These are phyloP conservation scores for Shargacucullia verbasci DNA, from an alignment of 2,888 invertebrate genomes.

Conservation along the genomic window DNA sequence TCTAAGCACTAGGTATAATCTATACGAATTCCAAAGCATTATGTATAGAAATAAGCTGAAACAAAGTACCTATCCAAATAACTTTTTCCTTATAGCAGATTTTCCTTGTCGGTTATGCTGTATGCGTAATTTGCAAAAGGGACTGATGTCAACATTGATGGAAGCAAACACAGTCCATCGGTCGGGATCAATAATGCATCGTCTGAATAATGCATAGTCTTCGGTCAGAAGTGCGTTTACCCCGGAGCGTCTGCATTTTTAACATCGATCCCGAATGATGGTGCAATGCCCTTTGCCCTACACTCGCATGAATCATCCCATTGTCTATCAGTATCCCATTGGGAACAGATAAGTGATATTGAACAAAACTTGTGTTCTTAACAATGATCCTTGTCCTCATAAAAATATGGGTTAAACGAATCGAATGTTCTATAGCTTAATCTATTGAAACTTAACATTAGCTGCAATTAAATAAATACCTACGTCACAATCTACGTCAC, in stretches of 20 bases:
- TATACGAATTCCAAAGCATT: no score
- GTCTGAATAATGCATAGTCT: conserved; percentile 76
- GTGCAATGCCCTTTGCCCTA: conserved; percentile 76
- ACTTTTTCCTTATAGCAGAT: conserved; percentile 43
- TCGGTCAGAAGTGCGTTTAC: conserved; percentile 75
- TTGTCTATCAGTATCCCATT: conserved; percentile 2
- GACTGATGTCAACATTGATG: conserved; percentile 49
- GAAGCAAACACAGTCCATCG: conserved; percentile 54
- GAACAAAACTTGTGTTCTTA: neutral
- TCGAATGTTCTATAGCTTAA: conserved; percentile 13
- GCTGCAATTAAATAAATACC: conserved; percentile 10
- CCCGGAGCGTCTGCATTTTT: conserved; percentile 77
- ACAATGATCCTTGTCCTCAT: no score
- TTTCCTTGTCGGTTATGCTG: conserved; percentile 36
- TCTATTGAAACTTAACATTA: conserved; percentile 2
- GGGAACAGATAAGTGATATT: neutral
- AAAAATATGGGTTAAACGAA: neutral
- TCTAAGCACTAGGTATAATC: no score
- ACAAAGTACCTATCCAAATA: neutral
- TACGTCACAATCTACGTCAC: conserved; percentile 39
- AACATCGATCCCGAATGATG: conserved; percentile 52
- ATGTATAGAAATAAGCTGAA: no score
- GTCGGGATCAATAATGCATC: conserved; percentile 76
- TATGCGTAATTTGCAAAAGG: conserved; percentile 54
- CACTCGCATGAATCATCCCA: conserved; percentile 24